phyloP scores from a whole-genome alignment of 2,888 invertebrate species.

The Drosophila infuscata region DNA sequence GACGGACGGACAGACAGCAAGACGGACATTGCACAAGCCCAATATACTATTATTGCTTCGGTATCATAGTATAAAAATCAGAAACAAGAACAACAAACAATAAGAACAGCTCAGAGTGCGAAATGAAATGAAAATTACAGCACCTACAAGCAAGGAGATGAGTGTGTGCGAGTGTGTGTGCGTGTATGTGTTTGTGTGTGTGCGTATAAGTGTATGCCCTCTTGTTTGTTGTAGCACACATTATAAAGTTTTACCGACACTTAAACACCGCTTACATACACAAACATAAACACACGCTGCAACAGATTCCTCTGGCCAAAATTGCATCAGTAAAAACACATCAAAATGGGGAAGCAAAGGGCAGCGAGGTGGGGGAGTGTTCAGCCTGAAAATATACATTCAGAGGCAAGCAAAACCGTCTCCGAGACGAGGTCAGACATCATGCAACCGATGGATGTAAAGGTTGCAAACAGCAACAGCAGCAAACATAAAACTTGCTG shows the following conservation, averaged over 20 bases:
- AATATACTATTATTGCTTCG: no score
- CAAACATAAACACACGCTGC: constrained; percentile 44
- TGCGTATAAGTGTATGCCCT: constrained; percentile 12
- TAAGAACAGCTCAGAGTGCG: constrained; percentile 34
- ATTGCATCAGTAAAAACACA: constrained; percentile 52
- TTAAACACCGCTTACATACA: constrained; percentile 63
- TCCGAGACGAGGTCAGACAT: constrained; percentile 42
- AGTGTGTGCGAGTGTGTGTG: constrained; percentile 5
- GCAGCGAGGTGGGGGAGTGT: background rate
- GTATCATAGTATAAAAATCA: constrained; percentile 28
- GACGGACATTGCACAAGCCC: no score
- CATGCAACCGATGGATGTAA: constrained; percentile 25
- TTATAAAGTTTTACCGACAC: constrained; percentile 74
- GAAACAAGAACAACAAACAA: constrained; percentile 45
- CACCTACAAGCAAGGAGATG: constrained; percentile 22
- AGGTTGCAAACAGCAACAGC: constrained; percentile 27
- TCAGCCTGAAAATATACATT: background rate
- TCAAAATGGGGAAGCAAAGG: constrained; percentile 12
- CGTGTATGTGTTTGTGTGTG: constrained; percentile 5
- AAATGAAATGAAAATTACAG: constrained; percentile 67
- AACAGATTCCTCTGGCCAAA: constrained; percentile 51
- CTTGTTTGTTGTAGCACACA: constrained; percentile 68
- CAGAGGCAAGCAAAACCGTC: background rate
- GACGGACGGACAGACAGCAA: no score
- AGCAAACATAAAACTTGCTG: constrained; percentile 24